Percentiles rank a stretch among this genome's conserved stretches.
phyloP scores from a whole-genome alignment of 2,797 vertebrate species.

The Parauchenoglanis ngamensis region DNA sequence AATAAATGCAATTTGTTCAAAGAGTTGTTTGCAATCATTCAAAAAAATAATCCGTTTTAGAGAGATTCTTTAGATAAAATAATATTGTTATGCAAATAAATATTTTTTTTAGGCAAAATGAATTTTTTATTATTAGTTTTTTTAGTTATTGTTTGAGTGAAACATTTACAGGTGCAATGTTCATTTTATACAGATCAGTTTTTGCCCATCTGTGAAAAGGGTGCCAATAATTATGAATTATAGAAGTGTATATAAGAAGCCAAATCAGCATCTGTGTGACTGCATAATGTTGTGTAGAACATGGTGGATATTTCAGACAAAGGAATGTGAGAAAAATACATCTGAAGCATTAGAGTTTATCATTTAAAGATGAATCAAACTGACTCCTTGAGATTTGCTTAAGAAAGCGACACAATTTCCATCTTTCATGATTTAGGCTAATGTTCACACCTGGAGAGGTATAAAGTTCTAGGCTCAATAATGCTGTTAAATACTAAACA shows the following conservation, averaged over 20 bases:
- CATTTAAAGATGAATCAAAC: not conserved
- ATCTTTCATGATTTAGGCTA: not conserved
- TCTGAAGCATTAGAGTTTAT: not conserved
- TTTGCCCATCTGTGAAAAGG: not conserved
- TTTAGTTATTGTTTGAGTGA: not conserved
- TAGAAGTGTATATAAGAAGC: not conserved
- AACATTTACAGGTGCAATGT: not conserved
- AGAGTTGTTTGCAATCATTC: not conserved
- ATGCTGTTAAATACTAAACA: not conserved
- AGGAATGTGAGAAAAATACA: not conserved
- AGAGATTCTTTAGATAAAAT: too few species aligned
- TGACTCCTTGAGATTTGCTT: slow-evolving; percentile 1
- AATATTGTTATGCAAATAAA: too few species aligned
- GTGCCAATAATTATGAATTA: not conserved
- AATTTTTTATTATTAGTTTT: not conserved
- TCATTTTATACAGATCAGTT: too few species aligned
- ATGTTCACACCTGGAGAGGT: not conserved
- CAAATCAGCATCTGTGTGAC: not conserved
- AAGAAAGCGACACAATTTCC: not conserved
- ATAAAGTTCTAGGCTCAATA: too few species aligned
- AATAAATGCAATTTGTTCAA: not conserved
- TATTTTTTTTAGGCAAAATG: too few species aligned
- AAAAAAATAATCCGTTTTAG: not conserved
- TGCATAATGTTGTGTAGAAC: not conserved
- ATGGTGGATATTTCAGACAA: not conserved